These are phyloP conservation scores for Tethea ocularis DNA, from an alignment of 2,888 invertebrate species.

Conservation along the genomic window DNA sequence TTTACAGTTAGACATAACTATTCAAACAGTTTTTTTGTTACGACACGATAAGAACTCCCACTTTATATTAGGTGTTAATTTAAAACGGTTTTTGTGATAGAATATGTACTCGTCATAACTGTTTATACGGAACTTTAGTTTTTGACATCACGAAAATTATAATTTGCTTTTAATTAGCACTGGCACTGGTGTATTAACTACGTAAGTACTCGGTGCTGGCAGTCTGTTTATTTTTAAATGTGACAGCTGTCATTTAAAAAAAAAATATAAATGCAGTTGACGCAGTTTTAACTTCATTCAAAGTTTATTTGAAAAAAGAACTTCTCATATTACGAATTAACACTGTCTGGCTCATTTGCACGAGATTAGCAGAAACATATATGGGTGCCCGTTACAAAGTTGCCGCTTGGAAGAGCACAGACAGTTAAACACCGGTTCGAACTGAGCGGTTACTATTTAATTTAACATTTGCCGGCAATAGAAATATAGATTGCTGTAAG, in stretches of 20 bases:
- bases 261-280: background rate
- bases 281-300: no score
- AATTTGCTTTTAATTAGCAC: constrained; percentile 3
- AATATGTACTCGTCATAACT: constrained; percentile 32
- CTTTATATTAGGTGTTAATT: constrained; percentile 44
- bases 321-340: constrained; percentile 23
- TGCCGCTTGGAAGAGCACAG: constrained; percentile 59
- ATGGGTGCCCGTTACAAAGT: constrained; percentile 50
- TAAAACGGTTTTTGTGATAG: constrained; percentile 38
- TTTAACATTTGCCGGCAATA: constrained; percentile 30
- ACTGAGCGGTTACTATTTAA: constrained; percentile 49
- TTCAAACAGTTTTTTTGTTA: constrained; percentile 42
- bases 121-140: constrained; percentile 14
- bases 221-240: constrained; percentile 12
- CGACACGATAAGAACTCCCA: constrained; percentile 32
- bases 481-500: constrained; percentile 13
- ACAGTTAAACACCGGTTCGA: constrained; percentile 66
- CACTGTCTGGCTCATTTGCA: constrained; percentile 31
- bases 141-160: background rate
- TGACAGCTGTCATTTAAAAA: background rate
- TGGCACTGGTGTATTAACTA: no score
- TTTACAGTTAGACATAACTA: constrained; percentile 53
- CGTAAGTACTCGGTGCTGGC: constrained; percentile 7
- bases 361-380: constrained; percentile 48
- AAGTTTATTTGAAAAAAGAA: no score